These are phyloP conservation scores for Drosophila teissieri DNA, from an alignment of 1,140 invertebrate genomes.

Conservation along the genomic window DNA sequence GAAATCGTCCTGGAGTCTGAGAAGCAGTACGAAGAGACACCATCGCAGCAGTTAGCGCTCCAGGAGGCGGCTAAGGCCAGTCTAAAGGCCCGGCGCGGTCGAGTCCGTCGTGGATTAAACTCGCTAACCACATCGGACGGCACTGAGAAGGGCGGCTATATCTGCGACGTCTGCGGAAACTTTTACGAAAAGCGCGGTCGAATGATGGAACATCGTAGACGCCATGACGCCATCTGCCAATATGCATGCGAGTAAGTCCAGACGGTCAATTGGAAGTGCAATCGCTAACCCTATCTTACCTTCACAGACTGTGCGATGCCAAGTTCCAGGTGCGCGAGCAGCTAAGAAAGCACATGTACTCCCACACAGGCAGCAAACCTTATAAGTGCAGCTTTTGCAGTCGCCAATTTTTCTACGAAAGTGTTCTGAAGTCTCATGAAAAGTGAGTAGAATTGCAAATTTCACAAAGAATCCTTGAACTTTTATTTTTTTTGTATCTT, in stretches of 20 bases:
- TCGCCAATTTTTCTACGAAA: constrained; percentile 79
- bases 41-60: constrained; percentile 7
- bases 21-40: constrained; percentile 32
- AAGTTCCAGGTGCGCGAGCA: constrained; percentile 75
- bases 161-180: constrained; percentile 81
- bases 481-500: too few relatives aligned
- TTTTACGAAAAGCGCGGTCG: constrained; percentile 76
- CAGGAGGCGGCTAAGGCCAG: constrained; percentile 38
- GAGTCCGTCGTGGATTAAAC: constrained; percentile 47
- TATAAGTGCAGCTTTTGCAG: constrained; percentile 78
- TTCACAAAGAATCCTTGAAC: too few relatives aligned
- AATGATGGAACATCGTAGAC: constrained; percentile 76
- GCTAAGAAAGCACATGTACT: constrained; percentile 80
- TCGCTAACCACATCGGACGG: constrained; percentile 55
- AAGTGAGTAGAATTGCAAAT: constrained; percentile 45
- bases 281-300: neutral
- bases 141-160: constrained; percentile 54
- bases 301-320: constrained; percentile 67
- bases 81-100: constrained; percentile 46
- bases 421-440: constrained; percentile 75
- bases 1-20: constrained; percentile 53
- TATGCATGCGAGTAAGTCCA: constrained; percentile 78
- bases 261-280: neutral
- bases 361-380: constrained; percentile 77
- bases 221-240: constrained; percentile 67